Evolutionary conservation across 2,888 invertebrate genomes (phyloP), one percentile per base, ranked within the genome.

Genomic region (Synergus japonicus): DNA sequence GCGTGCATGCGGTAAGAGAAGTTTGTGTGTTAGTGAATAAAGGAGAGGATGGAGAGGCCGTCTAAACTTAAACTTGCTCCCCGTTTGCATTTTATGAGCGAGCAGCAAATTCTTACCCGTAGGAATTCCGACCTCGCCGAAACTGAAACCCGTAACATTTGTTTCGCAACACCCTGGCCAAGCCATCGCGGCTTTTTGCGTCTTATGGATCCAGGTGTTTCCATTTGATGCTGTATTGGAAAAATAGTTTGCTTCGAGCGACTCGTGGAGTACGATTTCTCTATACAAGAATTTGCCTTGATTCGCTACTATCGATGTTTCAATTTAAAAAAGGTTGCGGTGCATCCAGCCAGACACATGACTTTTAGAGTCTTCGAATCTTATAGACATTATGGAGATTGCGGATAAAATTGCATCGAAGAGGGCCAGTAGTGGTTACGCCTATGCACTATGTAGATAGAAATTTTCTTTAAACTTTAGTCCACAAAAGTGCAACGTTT

Each of bases 81-180:
- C 86, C 89, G 90, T 91, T 92, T 91, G 92, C 90, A 89, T 92
- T 92, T 92, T 92, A 92, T 87, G 91, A 91, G 88, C 88, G 83
- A 87, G 83, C 86, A 79, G 84, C 87, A 79, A 89, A 86, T 89
- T 88, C 80, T 86, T 86, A 80, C 82, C 85, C 84, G 84, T 84
- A 85, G 88, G 86, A 88, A 88, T 89, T 87, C 87, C 85, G 81
- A 77, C 83, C 81, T 83, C 85, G 81, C 82, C 86, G 82, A 85
- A 87, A 88, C 85, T 85, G 86, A 88, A 85, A 80, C 86, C 85
- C 88, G 84, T 88, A 87, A 84, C 87, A 87, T 88, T 87, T 85
- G 85, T 85, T 83, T 85, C 83, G 81, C 82, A 79, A 69, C 79
- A 29, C 76, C 76, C 77, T 78, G 78, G 67, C 43, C 29, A n/a